Percentiles rank a stretch among this genome's conserved stretches.
These are phyloP conservation scores for Melipona quadrifasciata DNA, from an alignment of 1,140 invertebrate species.

Conservation along the genomic window DNA sequence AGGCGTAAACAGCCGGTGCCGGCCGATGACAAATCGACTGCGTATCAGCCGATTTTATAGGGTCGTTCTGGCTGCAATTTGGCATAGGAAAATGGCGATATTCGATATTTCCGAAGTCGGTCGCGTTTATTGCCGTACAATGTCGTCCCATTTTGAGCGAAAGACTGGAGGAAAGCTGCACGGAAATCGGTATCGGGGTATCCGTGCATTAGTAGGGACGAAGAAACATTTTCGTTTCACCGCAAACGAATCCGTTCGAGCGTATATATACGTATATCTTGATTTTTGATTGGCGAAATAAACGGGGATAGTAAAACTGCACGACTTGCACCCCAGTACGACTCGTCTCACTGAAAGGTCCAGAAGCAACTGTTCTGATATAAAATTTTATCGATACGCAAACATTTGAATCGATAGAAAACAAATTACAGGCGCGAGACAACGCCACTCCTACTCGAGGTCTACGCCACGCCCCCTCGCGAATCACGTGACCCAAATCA, in stretches of 20 bases:
- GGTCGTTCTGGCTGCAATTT: not conserved
- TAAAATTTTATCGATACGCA: no score
- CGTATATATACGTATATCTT: not conserved
- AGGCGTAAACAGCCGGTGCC: slow-evolving; percentile 35
- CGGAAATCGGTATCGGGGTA: not conserved
- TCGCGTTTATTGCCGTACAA: not conserved
- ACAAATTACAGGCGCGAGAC: no score
- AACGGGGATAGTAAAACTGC: not conserved
- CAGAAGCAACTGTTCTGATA: no score
- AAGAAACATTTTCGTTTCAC: slow-evolving; percentile 35
- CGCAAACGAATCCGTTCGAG: not conserved
- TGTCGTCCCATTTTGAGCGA: not conserved
- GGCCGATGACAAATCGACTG: not conserved
- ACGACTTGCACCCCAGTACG: no score
- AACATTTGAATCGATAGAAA: no score
- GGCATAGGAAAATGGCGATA: not conserved
- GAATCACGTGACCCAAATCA: no score
- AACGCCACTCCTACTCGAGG: no score
- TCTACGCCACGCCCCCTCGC: no score
- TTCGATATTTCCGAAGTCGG: not conserved
- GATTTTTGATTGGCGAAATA: not conserved
- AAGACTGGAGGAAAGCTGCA: not conserved
- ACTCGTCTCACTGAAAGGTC: no score
- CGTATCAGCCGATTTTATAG: not conserved
- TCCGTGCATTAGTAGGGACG: not conserved